A percentile compares a stretch with the other conserved stretches of the same genome.
phyloP scores from a whole-genome alignment of 2,797 vertebrate genomes.

The Falco biarmicus region DNA sequence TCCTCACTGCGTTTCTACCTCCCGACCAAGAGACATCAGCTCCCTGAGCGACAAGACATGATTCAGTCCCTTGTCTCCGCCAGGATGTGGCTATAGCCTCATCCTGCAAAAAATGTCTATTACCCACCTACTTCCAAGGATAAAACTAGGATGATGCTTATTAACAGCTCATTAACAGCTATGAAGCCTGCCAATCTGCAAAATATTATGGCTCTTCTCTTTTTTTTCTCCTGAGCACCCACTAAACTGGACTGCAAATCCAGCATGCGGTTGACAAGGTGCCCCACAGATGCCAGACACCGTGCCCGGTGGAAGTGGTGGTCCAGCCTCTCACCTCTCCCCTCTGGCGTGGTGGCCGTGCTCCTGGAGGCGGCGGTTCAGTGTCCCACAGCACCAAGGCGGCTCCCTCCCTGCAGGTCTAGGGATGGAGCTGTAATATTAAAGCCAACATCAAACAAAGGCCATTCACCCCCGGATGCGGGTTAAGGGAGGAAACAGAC shows the following conservation, averaged over 20 bases:
- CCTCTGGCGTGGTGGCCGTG: accelerated
- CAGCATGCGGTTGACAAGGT: accelerated
- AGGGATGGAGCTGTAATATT: neutral
- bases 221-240: neutral
- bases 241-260: neutral
- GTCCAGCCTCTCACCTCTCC: neutral
- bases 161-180: conserved; percentile 9
- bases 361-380: neutral
- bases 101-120: neutral
- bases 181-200: neutral
- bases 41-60: neutral
- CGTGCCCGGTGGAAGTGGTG: accelerated
- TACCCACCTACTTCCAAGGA: neutral
- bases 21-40: neutral
- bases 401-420: neutral
- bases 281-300: neutral
- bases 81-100: conserved; percentile 39
- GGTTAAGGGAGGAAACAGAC: neutral
- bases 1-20: neutral
- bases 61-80: neutral
- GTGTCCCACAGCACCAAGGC: neutral
- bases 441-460: neutral
- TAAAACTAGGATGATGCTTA: neutral
- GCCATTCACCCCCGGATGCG: accelerated
- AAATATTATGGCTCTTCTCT: accelerated